phyloP scores from a whole-genome alignment of 1,140 invertebrate species.

The Drosophila triauraria region DNA sequence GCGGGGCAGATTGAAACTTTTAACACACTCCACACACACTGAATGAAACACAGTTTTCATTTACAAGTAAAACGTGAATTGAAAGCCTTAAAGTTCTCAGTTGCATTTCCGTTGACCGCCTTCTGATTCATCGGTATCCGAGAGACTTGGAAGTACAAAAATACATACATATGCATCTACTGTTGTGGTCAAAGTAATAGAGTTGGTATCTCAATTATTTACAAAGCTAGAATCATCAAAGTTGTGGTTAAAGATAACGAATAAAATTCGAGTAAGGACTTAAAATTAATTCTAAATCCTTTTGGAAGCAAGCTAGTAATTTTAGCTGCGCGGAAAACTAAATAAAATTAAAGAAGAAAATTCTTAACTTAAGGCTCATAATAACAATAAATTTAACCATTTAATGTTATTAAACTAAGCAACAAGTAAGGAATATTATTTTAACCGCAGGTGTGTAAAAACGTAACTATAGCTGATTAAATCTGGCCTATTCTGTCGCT shows the following conservation, averaged over 20 bases:
- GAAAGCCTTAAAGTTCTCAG: conserved; percentile 36
- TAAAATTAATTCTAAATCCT: background rate
- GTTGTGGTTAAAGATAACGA: background rate
- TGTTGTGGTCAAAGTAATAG: background rate
- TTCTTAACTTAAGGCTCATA: no score
- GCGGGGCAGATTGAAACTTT: background rate
- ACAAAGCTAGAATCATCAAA: background rate
- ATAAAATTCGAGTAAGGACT: no score
- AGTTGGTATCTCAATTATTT: background rate
- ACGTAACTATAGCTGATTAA: conserved; percentile 54
- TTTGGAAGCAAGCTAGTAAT: no score
- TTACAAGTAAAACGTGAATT: conserved; percentile 12
- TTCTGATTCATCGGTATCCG: conserved; percentile 60
- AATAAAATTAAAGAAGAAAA: no score
- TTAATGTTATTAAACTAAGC: no score
- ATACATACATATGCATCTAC: background rate
- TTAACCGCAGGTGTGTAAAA: conserved; percentile 1
- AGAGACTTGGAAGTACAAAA: conserved; percentile 6
- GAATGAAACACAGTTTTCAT: conserved; percentile 8
- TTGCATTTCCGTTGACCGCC: conserved; percentile 70
- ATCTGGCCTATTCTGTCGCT: conserved; percentile 60
- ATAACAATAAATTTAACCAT: no score
- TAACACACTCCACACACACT: conserved; percentile 3
- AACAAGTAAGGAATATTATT: background rate
- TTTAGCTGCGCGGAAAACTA: no score